Evolutionary conservation across 2,113 vertebrate genomes (phyloP), one percentile per base, ranked within the genome.

Genomic region (Brachyistius frenatus): DNA sequence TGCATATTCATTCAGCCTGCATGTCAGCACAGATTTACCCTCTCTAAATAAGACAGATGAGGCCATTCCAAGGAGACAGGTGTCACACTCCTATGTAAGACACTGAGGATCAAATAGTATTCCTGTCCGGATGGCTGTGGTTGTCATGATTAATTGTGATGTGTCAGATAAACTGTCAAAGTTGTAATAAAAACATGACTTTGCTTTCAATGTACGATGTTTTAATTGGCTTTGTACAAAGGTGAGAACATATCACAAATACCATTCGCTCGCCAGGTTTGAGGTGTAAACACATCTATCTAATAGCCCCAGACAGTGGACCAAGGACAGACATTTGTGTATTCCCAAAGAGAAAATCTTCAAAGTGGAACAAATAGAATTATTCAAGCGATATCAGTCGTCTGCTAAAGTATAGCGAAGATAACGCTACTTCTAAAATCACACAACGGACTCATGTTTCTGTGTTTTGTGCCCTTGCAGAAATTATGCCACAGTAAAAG

Each of bases 321-420:
- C 81, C 79, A 84, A 77, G 65, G 73, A 73, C 78, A 88, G 61
- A 82, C 66, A 80, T 80, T 76, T 57, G 62, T 68, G 78, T 67
- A 52, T 69, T 81, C 31, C 50, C 44, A 74, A 60, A 71, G 54
- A 73, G 23, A 61, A 36, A 63, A 71, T 86, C 65, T 88, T 88
- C 66, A 88, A 84, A 90, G 86, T 81, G 58, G 79, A 88, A 90
- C 81, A 88, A 89, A 89, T 46, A 71, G 78, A 89, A 91, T 88
- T 86, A 86, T 88, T 90, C 66, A 87, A 65, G 49, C 85, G 84
- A 83, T 66, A 57, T 44, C 60, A 85, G 76, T 65, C 14, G 41
- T 73, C 62, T 72, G 73, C 66, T 71, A 36, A 65, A 80, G 61
- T 53, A 54, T n/a, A 63, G 60, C 57, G 11, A 65, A 72, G 65